phyloP scores from a whole-genome alignment of 1,140 invertebrate genomes.

The Pseudomyrmex cubaensis region DNA sequence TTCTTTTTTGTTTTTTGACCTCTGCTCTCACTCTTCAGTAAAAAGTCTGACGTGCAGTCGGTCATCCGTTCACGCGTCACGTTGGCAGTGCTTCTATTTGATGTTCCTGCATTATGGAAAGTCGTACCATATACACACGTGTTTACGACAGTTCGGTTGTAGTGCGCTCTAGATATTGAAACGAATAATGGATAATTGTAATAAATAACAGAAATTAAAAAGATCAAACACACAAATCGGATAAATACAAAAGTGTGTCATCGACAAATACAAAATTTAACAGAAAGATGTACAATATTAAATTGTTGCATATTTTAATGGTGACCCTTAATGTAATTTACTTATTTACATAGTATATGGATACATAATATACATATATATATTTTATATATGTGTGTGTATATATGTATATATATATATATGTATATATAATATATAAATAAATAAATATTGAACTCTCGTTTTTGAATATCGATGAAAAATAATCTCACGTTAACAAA shows the following conservation, averaged over 20 bases:
- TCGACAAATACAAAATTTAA: conserved; percentile 2
- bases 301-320: neutral
- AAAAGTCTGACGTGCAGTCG: conserved; percentile 19
- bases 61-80: neutral
- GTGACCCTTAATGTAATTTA: neutral
- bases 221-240: neutral
- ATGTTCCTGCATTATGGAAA: conserved; percentile 4
- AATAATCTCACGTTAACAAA: neutral
- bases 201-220: conserved; percentile 35
- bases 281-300: neutral
- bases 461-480: neutral
- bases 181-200: conserved; percentile 23
- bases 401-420: no score
- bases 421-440: neutral
- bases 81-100: conserved; percentile 7
- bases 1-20: neutral
- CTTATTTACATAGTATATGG: no score
- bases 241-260: conserved; percentile 19
- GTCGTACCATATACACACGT: neutral
- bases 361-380: no score
- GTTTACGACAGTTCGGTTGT: neutral
- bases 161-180: neutral
- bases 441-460: neutral
- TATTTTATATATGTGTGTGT: no score
- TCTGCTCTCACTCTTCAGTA: conserved; percentile 5